Evolutionary conservation across 30 jellyfish, hydroid and myxozoan species (phyloP).

Genomic region (Pelagia noctiluca): DNA sequence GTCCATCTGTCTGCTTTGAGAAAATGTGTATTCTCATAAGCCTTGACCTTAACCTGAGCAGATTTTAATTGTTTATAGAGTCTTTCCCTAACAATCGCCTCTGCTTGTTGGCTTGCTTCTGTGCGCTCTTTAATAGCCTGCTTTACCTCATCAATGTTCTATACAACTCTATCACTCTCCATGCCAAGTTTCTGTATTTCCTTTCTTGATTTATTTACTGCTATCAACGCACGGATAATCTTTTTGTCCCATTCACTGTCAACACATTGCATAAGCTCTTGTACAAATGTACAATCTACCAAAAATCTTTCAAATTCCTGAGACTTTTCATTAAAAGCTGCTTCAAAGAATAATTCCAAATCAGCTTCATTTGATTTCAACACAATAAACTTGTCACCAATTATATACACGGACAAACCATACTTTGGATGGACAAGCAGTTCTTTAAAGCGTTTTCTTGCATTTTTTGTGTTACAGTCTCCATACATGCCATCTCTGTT

Average conservation of each 20-base stretch:
- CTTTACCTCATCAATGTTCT: not conserved
- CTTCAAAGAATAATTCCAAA: conserved; percentile 26
- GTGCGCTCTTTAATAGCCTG: conserved; percentile 11
- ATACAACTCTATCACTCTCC: conserved; percentile 4
- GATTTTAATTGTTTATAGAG: not conserved
- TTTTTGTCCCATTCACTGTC: conserved; percentile 32
- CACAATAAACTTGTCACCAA: conserved; percentile 27
- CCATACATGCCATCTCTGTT: conserved; percentile 9
- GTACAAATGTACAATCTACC: not conserved
- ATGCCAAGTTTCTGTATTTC: conserved; percentile 16
- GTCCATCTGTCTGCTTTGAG: conserved; percentile 15
- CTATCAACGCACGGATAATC: conserved; percentile 2
- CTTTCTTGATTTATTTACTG: not conserved
- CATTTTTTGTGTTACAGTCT: conserved; percentile 6
- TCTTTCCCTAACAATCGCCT: not conserved
- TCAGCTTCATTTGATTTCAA: conserved; percentile 16
- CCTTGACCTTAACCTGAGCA: conserved; percentile 3
- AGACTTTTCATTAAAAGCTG: not conserved
- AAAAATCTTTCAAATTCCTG: not conserved
- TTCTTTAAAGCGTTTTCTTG: conserved; percentile 16
- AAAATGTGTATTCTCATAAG: not conserved
- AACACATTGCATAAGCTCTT: not conserved
- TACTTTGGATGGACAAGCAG: conserved; percentile 20
- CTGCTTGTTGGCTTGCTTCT: conserved; percentile 11
- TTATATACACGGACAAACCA: conserved; percentile 20